phyloP scores from a whole-genome alignment of 1,140 invertebrate species.

The Zophobas atratus region DNA sequence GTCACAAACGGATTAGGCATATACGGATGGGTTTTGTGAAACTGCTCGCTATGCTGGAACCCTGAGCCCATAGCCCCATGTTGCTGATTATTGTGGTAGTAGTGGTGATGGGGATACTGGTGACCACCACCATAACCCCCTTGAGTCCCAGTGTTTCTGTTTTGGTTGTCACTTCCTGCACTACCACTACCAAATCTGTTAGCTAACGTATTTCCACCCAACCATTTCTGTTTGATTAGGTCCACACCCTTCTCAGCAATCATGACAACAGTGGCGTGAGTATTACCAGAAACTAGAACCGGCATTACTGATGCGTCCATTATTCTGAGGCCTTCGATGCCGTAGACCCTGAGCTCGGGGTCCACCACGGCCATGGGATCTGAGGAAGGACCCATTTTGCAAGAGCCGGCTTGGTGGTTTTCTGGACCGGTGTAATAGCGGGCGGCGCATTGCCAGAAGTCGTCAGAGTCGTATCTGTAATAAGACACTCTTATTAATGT shows the following conservation, averaged over 20 bases:
- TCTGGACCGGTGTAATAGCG: slow-evolving; percentile 83
- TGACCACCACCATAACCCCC: background rate
- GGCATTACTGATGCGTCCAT: slow-evolving; percentile 89
- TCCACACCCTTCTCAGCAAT: slow-evolving; percentile 87
- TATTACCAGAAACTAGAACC: slow-evolving; percentile 82
- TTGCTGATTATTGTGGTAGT: slow-evolving; percentile 18
- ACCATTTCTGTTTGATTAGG: slow-evolving; percentile 81
- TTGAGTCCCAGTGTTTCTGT: background rate
- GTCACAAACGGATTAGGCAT: slow-evolving; percentile 46
- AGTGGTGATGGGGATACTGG: background rate
- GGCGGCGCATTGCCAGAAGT: slow-evolving; percentile 87
- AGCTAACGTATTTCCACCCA: slow-evolving; percentile 1
- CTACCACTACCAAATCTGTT: slow-evolving; percentile 28
- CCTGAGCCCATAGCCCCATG: background rate
- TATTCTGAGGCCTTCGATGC: slow-evolving; percentile 79
- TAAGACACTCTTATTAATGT: slow-evolving; percentile 5
- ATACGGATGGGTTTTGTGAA: slow-evolving; percentile 31
- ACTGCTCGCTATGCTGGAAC: slow-evolving; percentile 25
- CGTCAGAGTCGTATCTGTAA: slow-evolving; percentile 81
- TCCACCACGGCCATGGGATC: slow-evolving; percentile 83
- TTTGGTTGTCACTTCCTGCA: background rate
- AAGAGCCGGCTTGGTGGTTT: slow-evolving; percentile 89
- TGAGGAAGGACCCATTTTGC: slow-evolving; percentile 82
- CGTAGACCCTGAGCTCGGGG: slow-evolving; percentile 78
- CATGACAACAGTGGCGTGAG: slow-evolving; percentile 87